A percentile compares a stretch with the other conserved stretches of the same genome.
Evolutionary conservation across 2,797 vertebrate genomes (phyloP).

Genomic region (Hemibagrus guttatus): DNA sequence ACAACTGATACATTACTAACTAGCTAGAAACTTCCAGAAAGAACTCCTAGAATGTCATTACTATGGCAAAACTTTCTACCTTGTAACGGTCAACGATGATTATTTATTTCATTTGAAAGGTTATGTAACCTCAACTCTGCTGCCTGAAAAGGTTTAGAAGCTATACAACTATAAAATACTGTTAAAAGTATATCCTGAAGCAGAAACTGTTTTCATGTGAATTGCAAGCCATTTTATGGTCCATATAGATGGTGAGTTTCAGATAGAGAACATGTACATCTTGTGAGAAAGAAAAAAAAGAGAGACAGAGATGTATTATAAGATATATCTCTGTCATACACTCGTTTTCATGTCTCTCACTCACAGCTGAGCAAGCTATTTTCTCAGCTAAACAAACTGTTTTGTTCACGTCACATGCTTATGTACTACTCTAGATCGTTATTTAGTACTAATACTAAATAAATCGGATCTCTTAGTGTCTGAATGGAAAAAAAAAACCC

Average conservation of each 20-base stretch:
- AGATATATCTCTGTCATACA: neutral
- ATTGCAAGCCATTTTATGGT: neutral
- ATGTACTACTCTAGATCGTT: neutral
- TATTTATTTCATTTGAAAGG: neutral
- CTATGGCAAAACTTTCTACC: too few species aligned
- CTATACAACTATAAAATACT: too few species aligned
- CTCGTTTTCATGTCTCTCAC: neutral
- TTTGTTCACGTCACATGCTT: neutral
- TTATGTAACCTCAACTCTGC: too few species aligned
- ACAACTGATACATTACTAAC: neutral
- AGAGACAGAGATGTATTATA: neutral
- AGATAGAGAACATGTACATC: neutral
- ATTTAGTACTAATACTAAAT: neutral
- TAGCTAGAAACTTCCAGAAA: neutral
- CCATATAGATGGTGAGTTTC: neutral
- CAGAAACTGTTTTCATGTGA: neutral
- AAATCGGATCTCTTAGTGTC: too few species aligned
- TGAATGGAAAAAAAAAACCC: too few species aligned
- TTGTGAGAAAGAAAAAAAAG: neutral
- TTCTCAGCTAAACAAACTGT: neutral
- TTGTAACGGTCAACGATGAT: neutral
- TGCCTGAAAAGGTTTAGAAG: too few species aligned
- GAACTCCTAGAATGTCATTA: neutral
- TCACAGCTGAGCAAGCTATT: neutral
- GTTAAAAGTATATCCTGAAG: neutral